These are phyloP conservation scores for Tiliacea citrago DNA, from an alignment of 2,888 invertebrate genomes.

Conservation along the genomic window DNA sequence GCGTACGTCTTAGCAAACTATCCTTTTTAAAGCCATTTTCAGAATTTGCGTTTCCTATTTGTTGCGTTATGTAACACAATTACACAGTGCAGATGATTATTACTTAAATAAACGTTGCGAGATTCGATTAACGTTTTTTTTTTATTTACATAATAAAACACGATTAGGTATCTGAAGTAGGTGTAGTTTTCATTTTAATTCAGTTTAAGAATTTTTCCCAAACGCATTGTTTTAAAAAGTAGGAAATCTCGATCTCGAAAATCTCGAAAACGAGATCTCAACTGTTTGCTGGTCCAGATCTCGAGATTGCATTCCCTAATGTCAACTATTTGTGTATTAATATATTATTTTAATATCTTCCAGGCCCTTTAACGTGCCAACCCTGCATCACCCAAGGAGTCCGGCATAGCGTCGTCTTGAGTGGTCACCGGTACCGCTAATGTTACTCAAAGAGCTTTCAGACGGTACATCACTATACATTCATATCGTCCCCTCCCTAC, in stretches of 20 bases:
- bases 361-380: slow-evolving; percentile 54
- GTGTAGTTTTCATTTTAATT: not conserved
- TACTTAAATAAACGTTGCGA: not conserved
- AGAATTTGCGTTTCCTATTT: too few species aligned
- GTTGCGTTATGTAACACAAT: too few species aligned
- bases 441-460: slow-evolving; percentile 79
- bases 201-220: not conserved
- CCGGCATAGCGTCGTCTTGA: slow-evolving; percentile 80
- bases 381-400: slow-evolving; percentile 78
- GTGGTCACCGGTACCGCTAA: slow-evolving; percentile 79
- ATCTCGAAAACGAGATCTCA: not conserved
- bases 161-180: too few species aligned
- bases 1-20: too few species aligned
- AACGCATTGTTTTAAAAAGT: not conserved
- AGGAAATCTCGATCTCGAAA: not conserved
- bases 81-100: too few species aligned
- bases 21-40: too few species aligned
- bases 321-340: not conserved
- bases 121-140: too few species aligned
- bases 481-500: slow-evolving; percentile 41
- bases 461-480: slow-evolving; percentile 49
- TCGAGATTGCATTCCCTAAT: not conserved
- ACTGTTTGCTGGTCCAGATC: not conserved
- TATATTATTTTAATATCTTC: not conserved
- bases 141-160: too few species aligned